Conservation (phyloP, 2,113 vertebrate genomes). For the Burhinus bistriatus region DNA sequence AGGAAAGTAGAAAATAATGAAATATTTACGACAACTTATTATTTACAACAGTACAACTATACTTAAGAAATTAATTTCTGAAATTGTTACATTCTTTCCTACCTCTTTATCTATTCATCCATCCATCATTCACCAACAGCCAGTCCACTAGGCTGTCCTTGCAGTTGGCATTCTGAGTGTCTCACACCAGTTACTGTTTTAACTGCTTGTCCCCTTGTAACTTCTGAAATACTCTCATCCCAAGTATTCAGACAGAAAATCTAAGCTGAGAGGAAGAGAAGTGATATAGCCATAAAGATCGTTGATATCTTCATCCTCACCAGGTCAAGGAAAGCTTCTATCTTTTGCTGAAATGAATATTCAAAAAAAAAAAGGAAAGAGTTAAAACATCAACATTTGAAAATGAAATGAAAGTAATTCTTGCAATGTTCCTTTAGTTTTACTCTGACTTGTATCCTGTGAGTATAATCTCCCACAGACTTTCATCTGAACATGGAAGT, state of each 20-base stretch:
- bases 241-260: not conserved
- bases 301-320: rapidly evolving
- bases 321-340: not conserved
- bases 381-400: not conserved
- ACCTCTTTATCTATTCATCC: not conserved
- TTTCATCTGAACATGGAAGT: not conserved
- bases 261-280: not conserved
- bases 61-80: not conserved
- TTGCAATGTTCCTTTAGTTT: not conserved
- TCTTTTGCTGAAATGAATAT: not conserved
- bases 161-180: not conserved
- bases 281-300: not conserved
- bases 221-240: not conserved
- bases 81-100: not conserved
- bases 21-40: not conserved
- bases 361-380: not conserved
- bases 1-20: not conserved
- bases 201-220: not conserved
- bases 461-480: not conserved
- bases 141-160: not conserved
- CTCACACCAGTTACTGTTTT: not conserved
- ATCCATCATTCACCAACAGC: not conserved
- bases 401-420: not conserved
- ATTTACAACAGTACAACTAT: not conserved
- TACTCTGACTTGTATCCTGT: not conserved